Evolutionary conservation across 2,797 vertebrate species (phyloP).

Genomic region (Tiaroga cobitis): DNA sequence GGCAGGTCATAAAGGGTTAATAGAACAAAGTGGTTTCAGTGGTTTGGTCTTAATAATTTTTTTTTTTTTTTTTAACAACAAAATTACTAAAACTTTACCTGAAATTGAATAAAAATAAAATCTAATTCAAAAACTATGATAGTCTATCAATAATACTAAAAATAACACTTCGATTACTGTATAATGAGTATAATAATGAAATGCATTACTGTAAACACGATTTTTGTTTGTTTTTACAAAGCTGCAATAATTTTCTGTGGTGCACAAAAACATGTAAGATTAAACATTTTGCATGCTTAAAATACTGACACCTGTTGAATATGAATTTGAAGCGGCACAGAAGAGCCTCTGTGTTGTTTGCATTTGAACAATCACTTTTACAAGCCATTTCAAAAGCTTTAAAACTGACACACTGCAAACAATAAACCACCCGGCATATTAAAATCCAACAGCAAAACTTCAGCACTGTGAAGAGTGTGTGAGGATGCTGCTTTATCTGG

Average conservation of each 20-base stretch:
- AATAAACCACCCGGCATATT: not conserved
- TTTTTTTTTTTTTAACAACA: not conserved
- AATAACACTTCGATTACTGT: too few species aligned
- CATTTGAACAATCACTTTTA: not conserved
- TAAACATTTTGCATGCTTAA: not conserved
- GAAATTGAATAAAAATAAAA: not conserved
- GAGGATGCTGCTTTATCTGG: not conserved
- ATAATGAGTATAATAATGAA: too few species aligned
- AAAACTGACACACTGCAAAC: not conserved
- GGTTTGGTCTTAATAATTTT: not conserved
- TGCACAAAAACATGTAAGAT: not conserved
- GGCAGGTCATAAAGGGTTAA: too few species aligned
- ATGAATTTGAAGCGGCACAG: not conserved
- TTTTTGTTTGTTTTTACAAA: not conserved
- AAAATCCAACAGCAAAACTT: not conserved
- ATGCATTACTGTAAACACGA: too few species aligned
- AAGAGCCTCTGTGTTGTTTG: not conserved
- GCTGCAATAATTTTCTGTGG: not conserved
- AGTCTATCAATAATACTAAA: not conserved
- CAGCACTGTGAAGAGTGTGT: not conserved
- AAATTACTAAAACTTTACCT: not conserved
- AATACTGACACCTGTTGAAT: not conserved
- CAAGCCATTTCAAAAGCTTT: slow-evolving; percentile 9
- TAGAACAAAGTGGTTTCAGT: not conserved
- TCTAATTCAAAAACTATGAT: not conserved